Evolutionary conservation across 2,113 vertebrate genomes (phyloP).

Genomic region (Equus przewalskii): DNA sequence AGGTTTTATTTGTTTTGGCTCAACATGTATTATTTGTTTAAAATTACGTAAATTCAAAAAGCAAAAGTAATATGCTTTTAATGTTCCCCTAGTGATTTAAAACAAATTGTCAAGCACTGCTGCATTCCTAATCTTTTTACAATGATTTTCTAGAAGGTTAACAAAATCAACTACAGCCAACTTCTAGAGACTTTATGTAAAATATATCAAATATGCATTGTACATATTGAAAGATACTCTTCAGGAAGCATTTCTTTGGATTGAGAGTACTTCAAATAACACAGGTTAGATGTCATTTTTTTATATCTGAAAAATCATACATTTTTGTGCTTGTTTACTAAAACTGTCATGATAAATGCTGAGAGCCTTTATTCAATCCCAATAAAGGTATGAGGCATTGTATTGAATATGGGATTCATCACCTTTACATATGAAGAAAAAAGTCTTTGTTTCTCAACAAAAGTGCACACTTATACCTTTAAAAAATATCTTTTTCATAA

Average conservation of each 20-base stretch:
- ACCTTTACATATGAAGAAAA: not conserved
- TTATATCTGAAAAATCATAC: not conserved
- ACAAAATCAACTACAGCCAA: not conserved
- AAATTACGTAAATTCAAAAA: not conserved
- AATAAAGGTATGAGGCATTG: not conserved
- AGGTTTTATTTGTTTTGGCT: slow-evolving; percentile 6
- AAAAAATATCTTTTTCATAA: not conserved
- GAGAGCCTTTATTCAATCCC: not conserved
- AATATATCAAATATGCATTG: slow-evolving; percentile 16
- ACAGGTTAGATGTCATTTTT: not conserved
- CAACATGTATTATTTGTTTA: slow-evolving; percentile 9
- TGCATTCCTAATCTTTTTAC: not conserved
- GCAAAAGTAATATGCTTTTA: not conserved
- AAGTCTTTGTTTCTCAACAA: not conserved
- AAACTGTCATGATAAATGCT: not conserved
- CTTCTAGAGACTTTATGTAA: not conserved
- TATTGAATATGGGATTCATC: not conserved
- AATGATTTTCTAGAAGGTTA: not conserved
- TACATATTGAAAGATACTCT: not conserved
- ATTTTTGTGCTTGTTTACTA: not conserved
- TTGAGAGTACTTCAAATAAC: slow-evolving; percentile 22
- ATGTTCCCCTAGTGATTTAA: slow-evolving; percentile 7
- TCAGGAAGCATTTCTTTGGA: slow-evolving; percentile 13
- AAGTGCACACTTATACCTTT: not conserved
- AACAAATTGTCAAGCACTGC: not conserved